A percentile compares a stretch with the other conserved stretches of the same genome.
Conservation (phyloP, 2,113 vertebrate species). For the Austrofundulus limnaeus region DNA sequence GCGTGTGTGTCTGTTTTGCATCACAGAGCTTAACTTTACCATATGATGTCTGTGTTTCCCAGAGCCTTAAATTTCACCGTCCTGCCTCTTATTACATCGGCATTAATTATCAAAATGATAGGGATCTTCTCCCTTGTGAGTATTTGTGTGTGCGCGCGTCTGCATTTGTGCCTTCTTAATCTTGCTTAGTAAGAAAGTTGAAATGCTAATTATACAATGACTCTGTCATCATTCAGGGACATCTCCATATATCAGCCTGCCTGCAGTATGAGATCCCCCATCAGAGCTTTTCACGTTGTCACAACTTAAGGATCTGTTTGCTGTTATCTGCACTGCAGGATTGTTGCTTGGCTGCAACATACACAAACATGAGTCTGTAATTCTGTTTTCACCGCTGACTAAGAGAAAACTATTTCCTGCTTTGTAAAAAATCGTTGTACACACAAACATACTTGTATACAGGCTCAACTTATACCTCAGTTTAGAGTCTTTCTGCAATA, state of each 20-base stretch:
- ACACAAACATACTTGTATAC: neutral
- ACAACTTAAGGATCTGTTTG: conserved; percentile 2
- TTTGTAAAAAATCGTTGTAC: neutral
- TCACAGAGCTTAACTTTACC: conserved; percentile 49
- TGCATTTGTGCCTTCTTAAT: conserved; percentile 33
- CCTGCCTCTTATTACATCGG: conserved; percentile 61
- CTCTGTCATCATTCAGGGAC: conserved; percentile 43
- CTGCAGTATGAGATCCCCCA: conserved; percentile 22
- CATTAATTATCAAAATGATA: conserved; percentile 71
- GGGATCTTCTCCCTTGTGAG: conserved; percentile 41
- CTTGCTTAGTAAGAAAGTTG: conserved; percentile 47
- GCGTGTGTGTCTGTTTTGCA: conserved; percentile 52
- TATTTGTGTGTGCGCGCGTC: conserved; percentile 10
- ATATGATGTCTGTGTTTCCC: conserved; percentile 29
- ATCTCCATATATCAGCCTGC: conserved; percentile 30
- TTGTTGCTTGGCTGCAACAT: conserved; percentile 12
- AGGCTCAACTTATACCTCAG: neutral
- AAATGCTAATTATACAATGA: conserved; percentile 63
- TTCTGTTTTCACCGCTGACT: neutral
- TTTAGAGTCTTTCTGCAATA: neutral
- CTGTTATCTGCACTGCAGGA: conserved; percentile 1
- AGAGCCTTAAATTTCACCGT: conserved; percentile 55
- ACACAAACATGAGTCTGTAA: neutral
- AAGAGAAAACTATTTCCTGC: neutral
- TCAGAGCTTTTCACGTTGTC: conserved; percentile 7